phyloP scores from a whole-genome alignment of 2,113 vertebrate genomes.

The Monopterus albus region DNA sequence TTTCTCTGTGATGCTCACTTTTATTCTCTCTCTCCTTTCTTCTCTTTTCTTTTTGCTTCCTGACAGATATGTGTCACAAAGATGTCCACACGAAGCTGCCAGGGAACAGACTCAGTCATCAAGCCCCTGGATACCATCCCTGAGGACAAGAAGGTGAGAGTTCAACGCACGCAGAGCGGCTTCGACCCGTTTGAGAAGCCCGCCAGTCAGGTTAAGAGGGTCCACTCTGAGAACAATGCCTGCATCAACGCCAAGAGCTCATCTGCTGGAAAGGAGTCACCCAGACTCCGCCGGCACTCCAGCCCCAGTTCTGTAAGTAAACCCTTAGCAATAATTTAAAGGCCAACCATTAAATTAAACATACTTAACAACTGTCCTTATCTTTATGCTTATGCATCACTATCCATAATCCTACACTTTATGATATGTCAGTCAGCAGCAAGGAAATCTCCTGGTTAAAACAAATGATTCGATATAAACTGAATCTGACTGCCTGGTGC shows the following conservation, averaged over 20 bases:
- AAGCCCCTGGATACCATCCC: conserved; percentile 97
- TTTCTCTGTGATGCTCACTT: conserved; percentile 29
- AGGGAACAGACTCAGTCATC: conserved; percentile 95
- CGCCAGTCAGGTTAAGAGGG: conserved; percentile 93
- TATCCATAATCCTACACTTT: too few species aligned
- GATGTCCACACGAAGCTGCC: conserved; percentile 98
- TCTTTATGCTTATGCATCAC: too few species aligned
- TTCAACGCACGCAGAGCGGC: conserved; percentile 95
- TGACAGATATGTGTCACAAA: conserved; percentile 98
- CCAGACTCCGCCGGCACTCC: conserved; percentile 93
- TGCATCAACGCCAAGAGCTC: conserved; percentile 92
- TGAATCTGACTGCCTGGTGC: neutral
- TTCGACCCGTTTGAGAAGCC: conserved; percentile 96
- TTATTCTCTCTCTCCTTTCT: conserved; percentile 2
- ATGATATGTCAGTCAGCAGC: too few species aligned
- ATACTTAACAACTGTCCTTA: too few species aligned
- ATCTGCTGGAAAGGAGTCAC: conserved; percentile 90
- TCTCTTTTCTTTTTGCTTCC: neutral
- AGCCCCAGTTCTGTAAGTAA: conserved; percentile 94
- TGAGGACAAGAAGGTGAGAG: conserved; percentile 95
- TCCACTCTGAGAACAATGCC: conserved; percentile 97
- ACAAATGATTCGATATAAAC: too few species aligned
- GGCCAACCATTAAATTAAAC: too few species aligned
- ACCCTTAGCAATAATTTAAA: neutral
- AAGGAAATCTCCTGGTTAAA: too few species aligned